Percentiles rank a stretch among this genome's conserved stretches.
phyloP scores from a whole-genome alignment of 2,888 invertebrate genomes.

The Steromphala cineraria region DNA sequence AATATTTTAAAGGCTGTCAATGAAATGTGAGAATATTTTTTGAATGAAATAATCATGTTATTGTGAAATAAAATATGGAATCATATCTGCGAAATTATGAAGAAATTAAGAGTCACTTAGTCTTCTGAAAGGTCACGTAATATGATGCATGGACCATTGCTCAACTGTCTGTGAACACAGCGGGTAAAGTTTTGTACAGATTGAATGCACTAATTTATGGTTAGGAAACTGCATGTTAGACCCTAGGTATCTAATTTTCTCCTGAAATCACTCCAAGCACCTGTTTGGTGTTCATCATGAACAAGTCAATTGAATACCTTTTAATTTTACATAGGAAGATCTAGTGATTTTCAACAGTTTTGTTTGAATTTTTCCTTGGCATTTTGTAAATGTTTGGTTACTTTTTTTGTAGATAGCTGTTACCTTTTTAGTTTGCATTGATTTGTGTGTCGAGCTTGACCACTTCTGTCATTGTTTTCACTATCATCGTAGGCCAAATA shows the following conservation, averaged over 20 bases:
- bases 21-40: too few species aligned
- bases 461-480: not conserved
- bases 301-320: not conserved
- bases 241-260: not conserved
- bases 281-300: too few species aligned
- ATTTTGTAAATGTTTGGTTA: slow-evolving; percentile 5
- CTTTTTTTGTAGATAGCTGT: slow-evolving; percentile 6
- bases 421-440: slow-evolving; percentile 2
- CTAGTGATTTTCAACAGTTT: not conserved
- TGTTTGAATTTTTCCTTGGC: not conserved
- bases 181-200: slow-evolving; percentile 10
- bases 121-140: too few species aligned
- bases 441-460: not conserved
- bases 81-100: too few species aligned
- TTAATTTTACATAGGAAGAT: not conserved
- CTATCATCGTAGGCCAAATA: not conserved
- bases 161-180: not conserved
- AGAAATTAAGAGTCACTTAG: too few species aligned
- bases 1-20: too few species aligned
- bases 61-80: too few species aligned
- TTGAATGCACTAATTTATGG: slow-evolving; percentile 6
- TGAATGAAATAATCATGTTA: too few species aligned
- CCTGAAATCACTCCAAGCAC: too few species aligned
- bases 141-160: not conserved
- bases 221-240: not conserved